phyloP scores from a whole-genome alignment of 2,113 vertebrate genomes.

The Python bivittatus region DNA sequence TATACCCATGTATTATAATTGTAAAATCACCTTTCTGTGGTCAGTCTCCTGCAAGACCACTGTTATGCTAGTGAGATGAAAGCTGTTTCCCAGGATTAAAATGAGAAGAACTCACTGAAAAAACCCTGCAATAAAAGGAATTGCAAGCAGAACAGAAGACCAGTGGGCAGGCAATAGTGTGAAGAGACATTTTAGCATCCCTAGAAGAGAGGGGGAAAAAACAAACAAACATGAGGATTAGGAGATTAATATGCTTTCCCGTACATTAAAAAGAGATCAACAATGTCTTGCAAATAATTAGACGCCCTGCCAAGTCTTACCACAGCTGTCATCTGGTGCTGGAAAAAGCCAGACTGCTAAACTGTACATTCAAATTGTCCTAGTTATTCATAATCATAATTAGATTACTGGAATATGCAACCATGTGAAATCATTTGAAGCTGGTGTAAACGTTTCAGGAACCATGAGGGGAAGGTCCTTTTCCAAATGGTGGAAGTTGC shows the following conservation, averaged over 20 bases:
- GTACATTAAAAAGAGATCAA: neutral
- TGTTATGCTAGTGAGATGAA: neutral
- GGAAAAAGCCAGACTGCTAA: too few species aligned
- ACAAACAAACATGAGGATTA: neutral
- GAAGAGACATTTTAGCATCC: neutral
- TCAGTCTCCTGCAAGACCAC: neutral
- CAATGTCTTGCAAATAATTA: neutral
- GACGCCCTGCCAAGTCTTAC: neutral
- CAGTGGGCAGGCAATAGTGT: neutral
- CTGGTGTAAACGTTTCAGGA: neutral
- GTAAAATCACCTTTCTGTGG: neutral
- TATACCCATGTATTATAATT: neutral
- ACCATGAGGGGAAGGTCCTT: neutral
- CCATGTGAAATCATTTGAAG: neutral
- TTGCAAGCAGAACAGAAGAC: neutral
- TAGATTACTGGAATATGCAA: neutral
- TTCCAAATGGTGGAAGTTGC: neutral
- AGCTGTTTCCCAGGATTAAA: neutral
- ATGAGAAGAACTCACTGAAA: neutral
- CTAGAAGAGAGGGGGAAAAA: neutral
- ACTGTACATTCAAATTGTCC: neutral
- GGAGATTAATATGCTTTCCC: too few species aligned
- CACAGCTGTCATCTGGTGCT: neutral
- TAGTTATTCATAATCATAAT: neutral
- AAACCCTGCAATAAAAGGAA: neutral